These are phyloP conservation scores for Physella acuta DNA, from an alignment of 1,140 invertebrate genomes.

Conservation along the genomic window DNA sequence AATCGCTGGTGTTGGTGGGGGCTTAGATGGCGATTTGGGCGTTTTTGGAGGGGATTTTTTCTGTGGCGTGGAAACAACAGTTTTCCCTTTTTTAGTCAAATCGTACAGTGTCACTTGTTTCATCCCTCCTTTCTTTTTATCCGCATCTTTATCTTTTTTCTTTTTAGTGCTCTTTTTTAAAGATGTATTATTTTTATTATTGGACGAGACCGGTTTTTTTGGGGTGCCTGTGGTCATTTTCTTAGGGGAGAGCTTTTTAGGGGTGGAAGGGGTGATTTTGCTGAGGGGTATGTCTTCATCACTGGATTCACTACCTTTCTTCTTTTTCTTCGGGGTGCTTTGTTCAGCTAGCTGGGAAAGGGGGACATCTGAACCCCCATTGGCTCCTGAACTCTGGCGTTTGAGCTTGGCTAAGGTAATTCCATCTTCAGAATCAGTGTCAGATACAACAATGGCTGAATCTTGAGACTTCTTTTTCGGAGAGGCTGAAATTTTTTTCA, in stretches of 20 bases:
- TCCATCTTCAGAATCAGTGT: slow-evolving; percentile 25
- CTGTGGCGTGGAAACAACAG: slow-evolving; percentile 23
- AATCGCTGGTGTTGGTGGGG: slow-evolving; percentile 41
- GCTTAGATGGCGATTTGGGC: slow-evolving; percentile 26
- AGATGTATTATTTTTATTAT: no score
- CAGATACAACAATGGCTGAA: slow-evolving; percentile 18
- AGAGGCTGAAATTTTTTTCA: slow-evolving; percentile 10
- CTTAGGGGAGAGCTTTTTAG: slow-evolving; percentile 13
- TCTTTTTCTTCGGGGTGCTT: slow-evolving; percentile 24
- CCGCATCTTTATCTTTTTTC: slow-evolving; percentile 22
- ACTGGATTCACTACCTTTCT: slow-evolving; percentile 4
- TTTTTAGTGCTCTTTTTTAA: slow-evolving; percentile 6
- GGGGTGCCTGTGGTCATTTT: slow-evolving; percentile 12
- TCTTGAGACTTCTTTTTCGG: slow-evolving; percentile 27
- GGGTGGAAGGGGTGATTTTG: slow-evolving; percentile 27
- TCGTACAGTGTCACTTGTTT: slow-evolving; percentile 59
- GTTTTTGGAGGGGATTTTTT: slow-evolving; percentile 34
- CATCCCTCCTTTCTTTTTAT: slow-evolving; percentile 37
- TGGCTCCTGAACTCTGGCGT: slow-evolving; percentile 13
- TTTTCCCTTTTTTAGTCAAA: slow-evolving; percentile 45
- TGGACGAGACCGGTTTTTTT: slow-evolving; percentile 17
- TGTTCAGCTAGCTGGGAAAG: slow-evolving; percentile 30
- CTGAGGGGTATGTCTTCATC: slow-evolving; percentile 42
- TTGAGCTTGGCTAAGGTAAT: slow-evolving; percentile 23
- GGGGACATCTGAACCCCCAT: slow-evolving; percentile 38